Conservation (phyloP, 2,113 vertebrate genomes). For the Ploceus nigricollis region DNA sequence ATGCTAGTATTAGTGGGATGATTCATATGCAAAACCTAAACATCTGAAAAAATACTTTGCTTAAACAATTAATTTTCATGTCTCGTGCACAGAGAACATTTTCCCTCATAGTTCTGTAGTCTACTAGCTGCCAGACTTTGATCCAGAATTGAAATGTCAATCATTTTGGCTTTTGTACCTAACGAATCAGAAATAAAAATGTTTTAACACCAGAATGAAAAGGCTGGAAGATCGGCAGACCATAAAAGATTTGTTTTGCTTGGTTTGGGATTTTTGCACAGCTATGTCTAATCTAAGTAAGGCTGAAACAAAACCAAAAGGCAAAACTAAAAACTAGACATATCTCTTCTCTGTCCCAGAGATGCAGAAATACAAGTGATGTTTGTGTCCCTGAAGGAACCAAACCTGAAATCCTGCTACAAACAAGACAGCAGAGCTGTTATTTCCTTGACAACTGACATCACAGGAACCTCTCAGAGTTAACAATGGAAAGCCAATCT, state of each 20-base stretch:
- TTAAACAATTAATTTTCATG: not conserved
- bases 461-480: not conserved
- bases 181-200: not conserved
- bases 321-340: not conserved
- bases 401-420: not conserved
- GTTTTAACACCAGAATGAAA: conserved; percentile 15
- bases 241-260: conserved; percentile 1
- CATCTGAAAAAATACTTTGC: not conserved
- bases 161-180: not conserved
- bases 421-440: not conserved
- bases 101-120: not conserved
- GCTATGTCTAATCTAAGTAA: not conserved
- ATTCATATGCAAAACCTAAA: not conserved
- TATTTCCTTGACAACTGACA: not conserved
- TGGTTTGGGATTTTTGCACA: conserved; percentile 7
- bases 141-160: not conserved
- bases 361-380: not conserved
- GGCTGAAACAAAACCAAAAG: not conserved
- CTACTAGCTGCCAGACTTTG: not conserved
- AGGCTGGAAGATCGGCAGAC: not conserved
- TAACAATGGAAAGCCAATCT: not conserved
- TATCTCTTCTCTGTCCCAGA: not conserved
- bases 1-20: not conserved
- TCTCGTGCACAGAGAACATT: not conserved
- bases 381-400: not conserved